Base-by-base conservation (phyloP, 53 echinoderm and acorn worm genomes). In the Henricia sp. region DNA sequence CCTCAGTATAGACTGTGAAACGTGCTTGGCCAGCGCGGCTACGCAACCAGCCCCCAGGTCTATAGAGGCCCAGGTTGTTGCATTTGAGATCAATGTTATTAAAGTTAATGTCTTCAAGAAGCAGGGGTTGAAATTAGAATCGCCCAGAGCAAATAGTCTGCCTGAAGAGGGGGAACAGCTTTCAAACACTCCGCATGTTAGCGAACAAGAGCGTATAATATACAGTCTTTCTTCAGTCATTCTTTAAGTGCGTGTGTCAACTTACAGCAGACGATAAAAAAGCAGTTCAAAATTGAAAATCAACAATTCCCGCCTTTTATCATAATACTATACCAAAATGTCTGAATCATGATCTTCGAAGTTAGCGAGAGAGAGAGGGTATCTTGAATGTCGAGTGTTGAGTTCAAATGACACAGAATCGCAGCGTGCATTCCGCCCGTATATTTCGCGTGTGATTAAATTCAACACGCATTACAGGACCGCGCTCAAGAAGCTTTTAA, bases 21-120 rank as follows among this genome's bases (percentile, higher is more conserved):
- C 50, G 80, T 64, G 70, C 46, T 60, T 42, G 62, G 77, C 35
- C 77, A 38, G 26, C 23, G 11, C 32, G 40, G 32, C n/a, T 23
- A 56, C 62, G 28, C 6, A 16, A 32, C 43, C 16, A 30, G 6
- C 33, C 80, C 58, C 52, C 6, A 12, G 80, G 65, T 63, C 37
- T 27, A 25, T 59, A 44, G 80, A 68, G 33, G 70, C 70, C 43
- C 29, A 80, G 64, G 80, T 80, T 80, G 80, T 80, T 64, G 62
- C 80, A 80, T 80, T 80, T 62, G 64, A 80, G 80, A 80, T 80
- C 80, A 80, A 64, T 80, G 63, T 80, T 80, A 80, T 80, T 63
- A 80, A 80, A 80, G 64, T 80, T 64, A 80, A 80, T 80, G 80
- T 63, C 80, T 38, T 32, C 26, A 46, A 70, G 46, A 70, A 70